These are phyloP conservation scores for Muscicapa comitata DNA, from an alignment of 2,797 vertebrate species.

Conservation along the genomic window DNA sequence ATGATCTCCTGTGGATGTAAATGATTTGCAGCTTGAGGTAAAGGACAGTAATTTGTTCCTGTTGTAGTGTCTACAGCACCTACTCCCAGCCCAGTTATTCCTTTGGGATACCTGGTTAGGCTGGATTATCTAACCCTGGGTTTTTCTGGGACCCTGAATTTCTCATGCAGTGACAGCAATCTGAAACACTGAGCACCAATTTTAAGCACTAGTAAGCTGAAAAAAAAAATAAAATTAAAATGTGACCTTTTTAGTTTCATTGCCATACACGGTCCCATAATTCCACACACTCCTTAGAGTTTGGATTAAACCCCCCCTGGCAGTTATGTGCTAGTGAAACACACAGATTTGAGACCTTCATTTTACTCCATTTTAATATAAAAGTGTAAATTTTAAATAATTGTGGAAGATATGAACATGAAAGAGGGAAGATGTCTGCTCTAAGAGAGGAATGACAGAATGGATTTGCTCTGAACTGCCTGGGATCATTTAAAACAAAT, in stretches of 20 bases:
- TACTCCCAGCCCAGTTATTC: background rate
- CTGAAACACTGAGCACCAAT: background rate
- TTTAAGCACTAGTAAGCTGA: background rate
- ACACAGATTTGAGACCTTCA: background rate
- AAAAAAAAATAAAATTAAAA: background rate
- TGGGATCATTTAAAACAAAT: slow-evolving; percentile 65
- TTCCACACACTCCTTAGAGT: background rate
- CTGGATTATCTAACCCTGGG: background rate
- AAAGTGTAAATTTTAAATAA: background rate
- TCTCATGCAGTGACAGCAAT: background rate
- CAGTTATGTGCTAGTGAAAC: background rate
- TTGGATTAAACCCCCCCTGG: background rate
- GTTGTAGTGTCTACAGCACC: background rate
- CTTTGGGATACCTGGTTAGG: background rate
- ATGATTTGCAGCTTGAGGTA: background rate
- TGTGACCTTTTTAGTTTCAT: background rate
- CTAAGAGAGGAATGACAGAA: background rate
- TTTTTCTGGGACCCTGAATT: background rate
- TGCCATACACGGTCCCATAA: background rate
- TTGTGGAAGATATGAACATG: background rate
- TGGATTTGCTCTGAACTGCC: slow-evolving; percentile 9
- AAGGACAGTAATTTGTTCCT: background rate
- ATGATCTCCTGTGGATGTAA: background rate
- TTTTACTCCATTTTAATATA: background rate
- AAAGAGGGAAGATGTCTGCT: background rate